Conservation (phyloP, 2,888 invertebrate species). For the Rhogogaster chlorosoma region DNA sequence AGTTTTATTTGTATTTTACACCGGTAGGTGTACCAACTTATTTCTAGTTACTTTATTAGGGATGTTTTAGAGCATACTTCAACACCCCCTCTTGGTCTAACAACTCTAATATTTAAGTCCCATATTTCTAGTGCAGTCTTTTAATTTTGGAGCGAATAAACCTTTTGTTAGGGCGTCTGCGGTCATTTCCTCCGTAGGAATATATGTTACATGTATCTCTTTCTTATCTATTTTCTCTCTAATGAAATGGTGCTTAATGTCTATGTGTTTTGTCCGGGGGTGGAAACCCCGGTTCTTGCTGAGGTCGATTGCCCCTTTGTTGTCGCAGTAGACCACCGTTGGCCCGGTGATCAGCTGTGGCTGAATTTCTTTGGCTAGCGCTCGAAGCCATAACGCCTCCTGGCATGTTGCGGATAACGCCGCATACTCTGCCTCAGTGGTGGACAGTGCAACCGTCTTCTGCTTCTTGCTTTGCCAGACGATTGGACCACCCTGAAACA, state of each 20-base stretch:
- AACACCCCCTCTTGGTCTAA: not conserved
- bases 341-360: not conserved
- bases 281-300: no score
- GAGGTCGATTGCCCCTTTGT: slow-evolving; percentile 8
- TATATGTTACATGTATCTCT: not conserved
- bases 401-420: slow-evolving; percentile 14
- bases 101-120: not conserved
- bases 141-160: not conserved
- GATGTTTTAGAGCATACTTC: no score
- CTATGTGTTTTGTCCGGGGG: slow-evolving; percentile 34
- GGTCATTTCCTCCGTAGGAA: not conserved
- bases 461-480: no score
- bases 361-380: not conserved
- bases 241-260: slow-evolving; percentile 16
- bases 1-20: no score
- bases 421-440: no score
- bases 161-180: not conserved
- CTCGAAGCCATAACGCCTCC: slow-evolving; percentile 27
- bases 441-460: no score
- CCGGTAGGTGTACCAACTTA: no score
- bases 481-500: not conserved
- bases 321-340: not conserved
- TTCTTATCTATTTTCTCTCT: not conserved
- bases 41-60: no score
- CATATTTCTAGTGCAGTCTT: not conserved